Conservation (phyloP, 2,113 vertebrate species). For the Halichoerus grypus region DNA sequence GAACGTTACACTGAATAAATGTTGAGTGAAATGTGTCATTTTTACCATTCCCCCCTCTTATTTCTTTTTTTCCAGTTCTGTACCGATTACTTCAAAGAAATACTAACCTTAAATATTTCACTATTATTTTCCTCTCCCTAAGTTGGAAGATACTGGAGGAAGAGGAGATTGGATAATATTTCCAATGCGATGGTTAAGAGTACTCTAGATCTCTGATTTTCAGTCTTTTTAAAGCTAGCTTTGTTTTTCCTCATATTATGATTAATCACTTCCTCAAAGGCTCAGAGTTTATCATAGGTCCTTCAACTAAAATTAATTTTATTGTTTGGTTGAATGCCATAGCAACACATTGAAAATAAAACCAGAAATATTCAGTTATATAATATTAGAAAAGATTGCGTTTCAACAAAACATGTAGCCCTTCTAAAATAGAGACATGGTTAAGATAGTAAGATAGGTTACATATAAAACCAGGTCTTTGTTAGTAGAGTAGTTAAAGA, state of each 20-base stretch:
- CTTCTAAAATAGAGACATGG: background rate
- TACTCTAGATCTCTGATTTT: background rate
- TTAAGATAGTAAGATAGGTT: background rate
- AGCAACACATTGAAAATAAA: background rate
- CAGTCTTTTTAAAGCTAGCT: background rate
- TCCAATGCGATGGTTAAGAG: background rate
- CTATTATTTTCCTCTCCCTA: background rate
- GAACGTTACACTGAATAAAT: background rate
- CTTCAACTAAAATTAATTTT: conserved; percentile 34
- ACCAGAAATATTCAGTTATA: background rate
- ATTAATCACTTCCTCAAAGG: background rate
- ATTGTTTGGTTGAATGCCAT: conserved; percentile 30
- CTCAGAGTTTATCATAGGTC: background rate
- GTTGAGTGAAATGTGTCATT: background rate
- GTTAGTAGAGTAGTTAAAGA: background rate
- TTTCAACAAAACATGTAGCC: background rate
- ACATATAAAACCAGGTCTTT: background rate
- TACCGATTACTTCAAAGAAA: conserved; percentile 17
- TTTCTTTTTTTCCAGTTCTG: background rate
- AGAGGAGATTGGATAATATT: background rate
- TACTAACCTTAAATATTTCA: background rate
- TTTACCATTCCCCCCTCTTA: background rate
- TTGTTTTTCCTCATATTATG: background rate
- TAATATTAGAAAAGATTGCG: background rate
- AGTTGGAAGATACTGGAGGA: background rate